Base-by-base conservation (phyloP, 1,140 invertebrate species). In the Thaumetopoea pityocampa region DNA sequence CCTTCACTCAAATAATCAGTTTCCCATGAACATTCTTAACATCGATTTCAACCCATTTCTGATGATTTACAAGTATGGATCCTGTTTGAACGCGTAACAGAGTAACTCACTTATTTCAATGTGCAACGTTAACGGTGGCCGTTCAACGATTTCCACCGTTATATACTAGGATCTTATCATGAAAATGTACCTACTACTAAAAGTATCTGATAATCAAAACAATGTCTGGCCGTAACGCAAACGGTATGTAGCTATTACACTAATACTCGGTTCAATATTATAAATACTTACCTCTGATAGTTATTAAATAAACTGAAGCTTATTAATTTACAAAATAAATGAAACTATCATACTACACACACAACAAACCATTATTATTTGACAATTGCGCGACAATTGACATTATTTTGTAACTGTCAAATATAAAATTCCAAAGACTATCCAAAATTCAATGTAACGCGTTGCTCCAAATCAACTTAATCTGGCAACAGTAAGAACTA, bases 101-200 rank as follows among this genome's bases (percentile, higher is more conserved):
- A 46, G 36, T 43, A 51, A n/a, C n/a, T n/a, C n/a, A n/a, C 57
- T 63, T 62, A 80, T 74, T 43, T 56, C 66, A 71, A 43, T 51
- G 32, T 44, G 42, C 32, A 33, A 6, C 33, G 14, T 32, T 73
- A 72, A 79, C 72, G 66, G 40, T 52, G 61, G 35, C 54, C 74
- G 70, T 71, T 68, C 33, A 66, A 77, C 70, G 67, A 53, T 40
- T 57, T 46, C 32, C 62, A 36, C 42, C 71, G 72, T 83, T 83
- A 83, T 79, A 83, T 83, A 83, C 66, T 54, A 50, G 61, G 26
- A 30, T 27, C 67, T 83, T 83, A 83, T 83, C 79, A 48, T 35
- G 46, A 64, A 56, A 58, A 47, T 48, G 44, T 37, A 26, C 23
- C 26, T 61, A 67, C 53, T 69, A 46, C n/a, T n/a, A n/a, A n/a